These are phyloP conservation scores for Drosophila phalerata DNA, from an alignment of 2,888 invertebrate genomes.

Conservation along the genomic window DNA sequence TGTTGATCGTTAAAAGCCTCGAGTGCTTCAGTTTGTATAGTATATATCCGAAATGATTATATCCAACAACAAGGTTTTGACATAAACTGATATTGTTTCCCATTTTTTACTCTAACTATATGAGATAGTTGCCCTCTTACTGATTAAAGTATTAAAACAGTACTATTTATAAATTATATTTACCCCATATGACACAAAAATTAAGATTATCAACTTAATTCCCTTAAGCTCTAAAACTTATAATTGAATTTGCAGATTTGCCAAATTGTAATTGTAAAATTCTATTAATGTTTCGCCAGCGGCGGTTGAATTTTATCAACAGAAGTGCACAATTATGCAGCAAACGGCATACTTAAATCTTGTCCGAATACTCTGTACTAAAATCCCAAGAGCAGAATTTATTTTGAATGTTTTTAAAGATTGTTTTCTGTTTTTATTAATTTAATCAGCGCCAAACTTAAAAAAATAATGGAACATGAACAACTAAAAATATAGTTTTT, in stretches of 20 bases:
- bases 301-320: neutral
- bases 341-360: neutral
- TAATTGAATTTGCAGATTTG: slow-evolving; percentile 3
- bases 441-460: too few species aligned
- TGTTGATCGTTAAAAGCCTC: slow-evolving; percentile 33
- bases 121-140: neutral
- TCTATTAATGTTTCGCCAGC: slow-evolving; percentile 3
- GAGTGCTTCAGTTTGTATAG: slow-evolving; percentile 6
- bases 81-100: neutral
- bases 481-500: too few species aligned
- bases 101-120: neutral
- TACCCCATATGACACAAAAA: neutral
- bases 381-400: neutral
- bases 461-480: too few species aligned
- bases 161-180: neutral
- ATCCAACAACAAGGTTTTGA: neutral
- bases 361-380: neutral
- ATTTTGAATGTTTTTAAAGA: too few species aligned
- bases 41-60: slow-evolving; percentile 14
- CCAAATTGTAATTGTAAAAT: neutral
- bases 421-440: too few species aligned
- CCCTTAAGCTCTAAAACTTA: neutral
- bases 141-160: neutral
- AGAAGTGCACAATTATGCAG: neutral
- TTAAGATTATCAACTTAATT: neutral